Conservation (phyloP, 2,888 invertebrate species). For the Tachina lurida region DNA sequence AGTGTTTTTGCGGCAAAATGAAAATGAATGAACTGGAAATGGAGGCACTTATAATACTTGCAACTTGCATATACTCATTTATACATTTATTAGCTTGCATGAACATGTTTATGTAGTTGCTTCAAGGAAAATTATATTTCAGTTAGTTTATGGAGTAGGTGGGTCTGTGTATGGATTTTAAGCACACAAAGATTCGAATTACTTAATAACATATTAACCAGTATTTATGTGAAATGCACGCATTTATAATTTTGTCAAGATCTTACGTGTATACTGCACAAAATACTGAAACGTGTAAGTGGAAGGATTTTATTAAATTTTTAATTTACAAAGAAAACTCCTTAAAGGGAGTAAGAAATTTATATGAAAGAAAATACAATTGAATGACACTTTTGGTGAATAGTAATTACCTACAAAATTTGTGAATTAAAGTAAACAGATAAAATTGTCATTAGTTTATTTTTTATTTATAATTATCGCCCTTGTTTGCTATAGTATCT, state of each 20-base stretch:
- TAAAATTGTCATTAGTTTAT: too few species aligned
- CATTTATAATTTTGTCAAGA: not conserved
- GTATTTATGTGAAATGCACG: not conserved
- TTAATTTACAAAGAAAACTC: too few species aligned
- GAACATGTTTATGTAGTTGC: not conserved
- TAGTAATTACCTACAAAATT: too few species aligned
- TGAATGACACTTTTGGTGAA: too few species aligned
- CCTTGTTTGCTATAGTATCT: too few species aligned
- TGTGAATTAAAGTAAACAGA: too few species aligned
- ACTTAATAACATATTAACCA: slow-evolving; percentile 11
- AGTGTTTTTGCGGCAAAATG: slow-evolving; percentile 34
- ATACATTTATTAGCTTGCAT: not conserved
- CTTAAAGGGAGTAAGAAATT: too few species aligned
- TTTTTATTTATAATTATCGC: too few species aligned
- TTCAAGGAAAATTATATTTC: slow-evolving; percentile 30
- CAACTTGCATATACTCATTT: not conserved
- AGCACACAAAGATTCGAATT: slow-evolving; percentile 1
- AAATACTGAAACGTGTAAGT: not conserved
- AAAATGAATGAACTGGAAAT: slow-evolving; percentile 43
- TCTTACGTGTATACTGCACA: not conserved
- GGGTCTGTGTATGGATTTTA: not conserved
- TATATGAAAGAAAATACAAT: too few species aligned
- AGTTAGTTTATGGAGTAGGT: not conserved
- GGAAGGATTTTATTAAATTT: too few species aligned
- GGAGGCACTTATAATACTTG: slow-evolving; percentile 22